These are phyloP conservation scores for Maconellicoccus hirsutus DNA, from an alignment of 1,140 invertebrate genomes.

Conservation along the genomic window DNA sequence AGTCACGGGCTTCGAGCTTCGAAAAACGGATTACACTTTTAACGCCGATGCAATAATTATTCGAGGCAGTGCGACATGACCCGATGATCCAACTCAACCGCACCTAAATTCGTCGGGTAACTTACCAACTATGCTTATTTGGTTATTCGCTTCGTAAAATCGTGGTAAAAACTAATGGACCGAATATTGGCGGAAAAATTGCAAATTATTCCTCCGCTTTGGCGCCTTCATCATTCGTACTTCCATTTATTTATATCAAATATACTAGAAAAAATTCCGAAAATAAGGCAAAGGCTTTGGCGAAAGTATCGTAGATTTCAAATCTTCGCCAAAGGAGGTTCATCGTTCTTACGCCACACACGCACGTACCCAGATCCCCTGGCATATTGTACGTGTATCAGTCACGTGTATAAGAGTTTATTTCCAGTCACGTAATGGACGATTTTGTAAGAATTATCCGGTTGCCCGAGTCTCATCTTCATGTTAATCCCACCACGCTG, in stretches of 20 bases:
- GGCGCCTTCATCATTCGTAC: no score
- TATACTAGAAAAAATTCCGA: no score
- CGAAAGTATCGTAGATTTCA: neutral
- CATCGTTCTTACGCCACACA: neutral
- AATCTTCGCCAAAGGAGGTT: neutral
- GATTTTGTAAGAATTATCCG: neutral
- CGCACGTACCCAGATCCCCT: no score
- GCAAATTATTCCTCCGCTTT: no score
- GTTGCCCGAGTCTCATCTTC: neutral
- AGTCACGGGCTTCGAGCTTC: neutral
- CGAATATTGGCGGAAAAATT: no score
- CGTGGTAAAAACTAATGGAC: neutral
- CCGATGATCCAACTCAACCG: neutral
- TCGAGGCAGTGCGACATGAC: neutral
- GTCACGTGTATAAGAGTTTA: neutral
- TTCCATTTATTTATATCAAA: no score
- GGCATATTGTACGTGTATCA: neutral
- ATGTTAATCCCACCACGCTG: neutral
- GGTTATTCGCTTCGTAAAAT: no score
- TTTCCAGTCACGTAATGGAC: neutral
- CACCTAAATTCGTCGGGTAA: neutral
- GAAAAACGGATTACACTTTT: neutral
- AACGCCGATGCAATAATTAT: neutral
- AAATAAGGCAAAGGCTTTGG: neutral
- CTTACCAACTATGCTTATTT: neutral